These are phyloP conservation scores for Gibbula magus DNA, from an alignment of 2,888 invertebrate species.

Conservation along the genomic window DNA sequence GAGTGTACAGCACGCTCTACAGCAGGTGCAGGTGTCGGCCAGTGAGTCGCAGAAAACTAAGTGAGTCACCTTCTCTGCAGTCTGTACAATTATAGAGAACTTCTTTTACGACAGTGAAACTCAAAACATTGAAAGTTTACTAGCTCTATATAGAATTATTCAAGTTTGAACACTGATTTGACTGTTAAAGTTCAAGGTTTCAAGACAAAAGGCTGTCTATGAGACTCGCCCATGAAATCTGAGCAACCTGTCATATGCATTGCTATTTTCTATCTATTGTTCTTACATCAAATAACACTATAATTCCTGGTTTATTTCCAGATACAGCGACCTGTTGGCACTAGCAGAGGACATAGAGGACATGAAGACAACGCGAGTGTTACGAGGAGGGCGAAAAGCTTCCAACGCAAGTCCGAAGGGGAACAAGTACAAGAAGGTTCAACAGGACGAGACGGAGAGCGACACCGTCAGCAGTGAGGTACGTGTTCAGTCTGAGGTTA, in stretches of 20 bases:
- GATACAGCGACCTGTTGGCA: constrained; percentile 88
- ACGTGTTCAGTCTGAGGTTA: too few species aligned
- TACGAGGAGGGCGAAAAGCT: constrained; percentile 62
- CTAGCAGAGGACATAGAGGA: constrained; percentile 90
- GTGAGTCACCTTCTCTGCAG: constrained; percentile 74
- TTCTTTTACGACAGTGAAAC: too few species aligned
- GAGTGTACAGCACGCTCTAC: constrained; percentile 92
- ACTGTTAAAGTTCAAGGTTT: too few species aligned
- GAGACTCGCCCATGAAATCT: too few species aligned
- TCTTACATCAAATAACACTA: not conserved
- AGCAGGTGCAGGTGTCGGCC: constrained; percentile 90
- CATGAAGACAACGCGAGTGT: constrained; percentile 63
- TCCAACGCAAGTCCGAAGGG: constrained; percentile 57
- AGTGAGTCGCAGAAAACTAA: constrained; percentile 92
- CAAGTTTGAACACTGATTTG: too few species aligned
- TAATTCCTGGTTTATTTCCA: constrained; percentile 36
- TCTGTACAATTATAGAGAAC: too few species aligned
- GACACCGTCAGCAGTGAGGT: constrained; percentile 60
- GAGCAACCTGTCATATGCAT: too few species aligned
- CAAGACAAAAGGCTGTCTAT: too few species aligned
- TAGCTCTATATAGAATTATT: too few species aligned
- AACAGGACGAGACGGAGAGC: constrained; percentile 58
- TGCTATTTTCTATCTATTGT: too few species aligned
- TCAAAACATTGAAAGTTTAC: too few species aligned
- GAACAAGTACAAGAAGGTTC: constrained; percentile 51